Evolutionary conservation across 2,113 vertebrate species (phyloP).

Genomic region (Ictalurus punctatus): DNA sequence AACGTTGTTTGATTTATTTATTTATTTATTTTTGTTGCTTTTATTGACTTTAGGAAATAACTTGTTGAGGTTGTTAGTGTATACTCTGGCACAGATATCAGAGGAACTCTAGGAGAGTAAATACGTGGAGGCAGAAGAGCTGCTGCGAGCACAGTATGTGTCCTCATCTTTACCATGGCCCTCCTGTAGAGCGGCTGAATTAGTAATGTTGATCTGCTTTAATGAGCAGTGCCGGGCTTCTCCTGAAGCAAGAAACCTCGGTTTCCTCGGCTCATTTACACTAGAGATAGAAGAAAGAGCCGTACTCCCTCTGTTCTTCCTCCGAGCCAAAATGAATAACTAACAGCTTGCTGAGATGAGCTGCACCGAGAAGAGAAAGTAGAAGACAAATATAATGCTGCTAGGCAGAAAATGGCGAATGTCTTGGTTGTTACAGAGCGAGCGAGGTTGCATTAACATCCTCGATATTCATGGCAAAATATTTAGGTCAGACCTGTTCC

Average conservation of each 20-base stretch:
- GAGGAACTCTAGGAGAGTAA: conserved; percentile 16
- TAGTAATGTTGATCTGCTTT: conserved; percentile 67
- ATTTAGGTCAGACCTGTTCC: neutral
- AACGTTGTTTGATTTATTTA: conserved; percentile 51
- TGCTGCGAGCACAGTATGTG: conserved; percentile 30
- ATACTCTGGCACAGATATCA: conserved; percentile 35
- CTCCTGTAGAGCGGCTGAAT: conserved; percentile 71
- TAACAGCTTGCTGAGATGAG: conserved; percentile 56
- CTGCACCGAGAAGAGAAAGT: neutral
- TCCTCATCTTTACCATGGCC: conserved; percentile 61
- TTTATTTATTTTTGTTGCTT: conserved; percentile 18
- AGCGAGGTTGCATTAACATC: neutral
- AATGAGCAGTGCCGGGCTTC: conserved; percentile 67
- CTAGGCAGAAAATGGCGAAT: conserved; percentile 15
- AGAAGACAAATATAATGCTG: neutral
- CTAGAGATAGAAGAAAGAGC: conserved; percentile 20
- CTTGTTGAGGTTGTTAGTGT: neutral
- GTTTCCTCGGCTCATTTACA: conserved; percentile 2
- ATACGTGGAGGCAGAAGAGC: conserved; percentile 8
- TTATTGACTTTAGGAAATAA: conserved; percentile 23
- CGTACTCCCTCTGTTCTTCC: conserved; percentile 37
- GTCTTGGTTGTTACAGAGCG: neutral
- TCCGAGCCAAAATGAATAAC: conserved; percentile 65
- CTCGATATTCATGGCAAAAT: neutral
- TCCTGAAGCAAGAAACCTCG: conserved; percentile 51